phyloP scores from a whole-genome alignment of 2,113 vertebrate species.

The Ictalurus punctatus region DNA sequence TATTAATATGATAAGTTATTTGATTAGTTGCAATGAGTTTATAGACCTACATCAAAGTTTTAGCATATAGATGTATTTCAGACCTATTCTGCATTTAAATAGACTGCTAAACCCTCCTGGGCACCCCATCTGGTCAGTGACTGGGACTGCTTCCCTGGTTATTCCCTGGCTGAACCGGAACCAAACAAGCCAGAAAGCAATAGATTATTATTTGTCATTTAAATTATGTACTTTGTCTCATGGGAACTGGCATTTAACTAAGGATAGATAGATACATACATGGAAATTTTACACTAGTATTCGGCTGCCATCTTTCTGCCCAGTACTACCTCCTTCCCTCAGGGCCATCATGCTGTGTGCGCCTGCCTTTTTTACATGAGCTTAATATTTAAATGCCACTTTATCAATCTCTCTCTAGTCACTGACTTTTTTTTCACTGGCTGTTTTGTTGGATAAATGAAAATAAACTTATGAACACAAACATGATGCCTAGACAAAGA shows the following conservation, averaged over 20 bases:
- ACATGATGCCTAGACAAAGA: too few species aligned
- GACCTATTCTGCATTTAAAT: background rate
- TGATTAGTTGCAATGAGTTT: background rate
- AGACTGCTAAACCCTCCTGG: background rate
- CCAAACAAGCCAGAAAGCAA: background rate
- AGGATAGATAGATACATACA: background rate
- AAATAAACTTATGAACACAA: too few species aligned
- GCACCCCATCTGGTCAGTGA: background rate
- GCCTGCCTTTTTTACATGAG: too few species aligned
- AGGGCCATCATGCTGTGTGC: too few species aligned
- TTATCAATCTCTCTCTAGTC: too few species aligned
- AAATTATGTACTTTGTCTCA: background rate
- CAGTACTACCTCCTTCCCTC: too few species aligned
- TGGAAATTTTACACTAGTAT: too few species aligned
- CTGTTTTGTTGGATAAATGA: too few species aligned
- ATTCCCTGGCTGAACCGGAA: background rate
- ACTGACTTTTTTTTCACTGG: too few species aligned
- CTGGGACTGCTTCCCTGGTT: background rate
- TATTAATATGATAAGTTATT: background rate
- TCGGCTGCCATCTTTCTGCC: too few species aligned
- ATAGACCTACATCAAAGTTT: background rate
- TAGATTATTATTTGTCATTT: background rate
- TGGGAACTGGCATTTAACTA: background rate
- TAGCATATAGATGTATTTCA: background rate
- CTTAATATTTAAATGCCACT: too few species aligned